Conservation (phyloP, 2,888 invertebrate species). For the Clistopyga incitator region DNA sequence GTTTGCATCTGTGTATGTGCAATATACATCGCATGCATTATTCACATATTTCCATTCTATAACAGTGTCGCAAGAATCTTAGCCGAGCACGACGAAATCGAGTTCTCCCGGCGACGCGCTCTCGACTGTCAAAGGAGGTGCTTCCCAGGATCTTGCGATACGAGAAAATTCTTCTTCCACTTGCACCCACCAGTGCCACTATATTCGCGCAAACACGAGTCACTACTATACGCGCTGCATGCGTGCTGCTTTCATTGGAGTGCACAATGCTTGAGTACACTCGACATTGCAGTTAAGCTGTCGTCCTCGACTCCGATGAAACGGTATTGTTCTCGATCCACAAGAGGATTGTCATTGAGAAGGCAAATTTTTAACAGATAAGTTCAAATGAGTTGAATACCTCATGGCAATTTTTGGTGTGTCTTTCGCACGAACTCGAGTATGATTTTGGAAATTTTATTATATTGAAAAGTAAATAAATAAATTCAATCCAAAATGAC, state of each 20-base stretch:
- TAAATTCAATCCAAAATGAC: too few species aligned
- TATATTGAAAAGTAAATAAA: too few species aligned
- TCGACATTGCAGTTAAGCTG: not conserved
- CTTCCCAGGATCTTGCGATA: not conserved
- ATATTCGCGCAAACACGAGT: not conserved
- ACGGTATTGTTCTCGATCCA: not conserved
- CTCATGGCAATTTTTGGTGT: too few species aligned
- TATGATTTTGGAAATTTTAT: too few species aligned
- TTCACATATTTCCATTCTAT: not conserved
- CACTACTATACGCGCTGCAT: not conserved
- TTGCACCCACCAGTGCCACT: not conserved
- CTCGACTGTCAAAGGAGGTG: slow-evolving; percentile 22
- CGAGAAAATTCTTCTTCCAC: not conserved
- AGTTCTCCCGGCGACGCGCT: not conserved
- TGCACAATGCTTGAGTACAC: not conserved
- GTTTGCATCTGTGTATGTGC: not conserved
- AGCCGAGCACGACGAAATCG: not conserved
- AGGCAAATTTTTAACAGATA: not conserved
- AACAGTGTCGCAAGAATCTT: not conserved
- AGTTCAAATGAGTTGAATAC: too few species aligned
- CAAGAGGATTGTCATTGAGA: not conserved
- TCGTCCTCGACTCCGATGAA: not conserved
- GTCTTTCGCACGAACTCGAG: too few species aligned
- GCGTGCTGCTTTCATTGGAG: not conserved
- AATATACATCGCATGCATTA: not conserved